Evolutionary conservation across 2,797 vertebrate species (phyloP).

Genomic region (Brachyrhaphis roseni): DNA sequence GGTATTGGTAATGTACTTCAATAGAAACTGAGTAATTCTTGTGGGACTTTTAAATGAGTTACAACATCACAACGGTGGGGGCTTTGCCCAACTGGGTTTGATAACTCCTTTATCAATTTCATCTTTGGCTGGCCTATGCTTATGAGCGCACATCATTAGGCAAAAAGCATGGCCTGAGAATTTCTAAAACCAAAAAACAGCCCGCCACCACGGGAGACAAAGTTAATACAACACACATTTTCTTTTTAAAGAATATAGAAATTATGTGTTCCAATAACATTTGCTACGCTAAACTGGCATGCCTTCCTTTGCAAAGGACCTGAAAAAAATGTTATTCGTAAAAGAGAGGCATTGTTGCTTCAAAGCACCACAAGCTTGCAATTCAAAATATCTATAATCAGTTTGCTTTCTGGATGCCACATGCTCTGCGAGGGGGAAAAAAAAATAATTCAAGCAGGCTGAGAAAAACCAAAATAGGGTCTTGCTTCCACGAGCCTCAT

Average conservation of each 20-base stretch:
- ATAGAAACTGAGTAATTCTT: constrained; percentile 39
- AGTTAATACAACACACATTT: constrained; percentile 50
- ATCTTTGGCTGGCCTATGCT: constrained; percentile 15
- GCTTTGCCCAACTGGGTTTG: constrained; percentile 10
- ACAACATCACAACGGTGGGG: constrained; percentile 17
- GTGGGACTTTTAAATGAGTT: constrained; percentile 34
- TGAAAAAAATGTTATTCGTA: constrained; percentile 69
- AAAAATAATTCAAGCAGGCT: constrained; percentile 32
- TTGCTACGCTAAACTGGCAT: constrained; percentile 80
- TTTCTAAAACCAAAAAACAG: neutral
- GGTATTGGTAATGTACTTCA: constrained; percentile 26
- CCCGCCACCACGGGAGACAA: constrained; percentile 25
- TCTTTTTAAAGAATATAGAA: constrained; percentile 59
- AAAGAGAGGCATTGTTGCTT: constrained; percentile 77
- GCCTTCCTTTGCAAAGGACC: constrained; percentile 49
- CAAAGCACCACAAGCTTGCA: constrained; percentile 61
- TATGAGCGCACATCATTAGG: constrained; percentile 23
- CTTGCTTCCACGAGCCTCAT: constrained; percentile 37
- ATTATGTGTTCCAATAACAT: constrained; percentile 63
- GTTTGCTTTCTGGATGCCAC: constrained; percentile 72
- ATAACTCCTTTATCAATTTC: constrained; percentile 19
- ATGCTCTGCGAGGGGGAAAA: constrained; percentile 57
- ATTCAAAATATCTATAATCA: constrained; percentile 71
- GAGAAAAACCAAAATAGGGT: constrained; percentile 61
- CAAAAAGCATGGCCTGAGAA: constrained; percentile 12